phyloP scores from a whole-genome alignment of 64 coral and sea anemone genomes.

The Astreopora myriophthalma region DNA sequence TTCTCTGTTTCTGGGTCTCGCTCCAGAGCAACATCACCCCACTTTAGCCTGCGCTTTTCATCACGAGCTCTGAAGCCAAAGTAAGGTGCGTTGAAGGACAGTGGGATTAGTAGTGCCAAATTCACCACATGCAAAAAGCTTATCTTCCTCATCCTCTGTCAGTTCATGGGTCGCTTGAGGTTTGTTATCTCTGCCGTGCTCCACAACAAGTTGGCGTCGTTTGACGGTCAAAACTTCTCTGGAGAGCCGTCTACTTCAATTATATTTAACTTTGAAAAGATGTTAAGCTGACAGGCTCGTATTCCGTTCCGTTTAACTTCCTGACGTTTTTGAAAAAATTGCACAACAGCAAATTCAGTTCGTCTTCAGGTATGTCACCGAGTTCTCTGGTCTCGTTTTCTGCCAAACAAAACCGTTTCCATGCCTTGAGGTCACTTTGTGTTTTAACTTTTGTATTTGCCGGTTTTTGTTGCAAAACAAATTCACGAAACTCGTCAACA shows the following conservation, averaged over 20 bases:
- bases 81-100: neutral
- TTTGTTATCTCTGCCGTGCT: neutral
- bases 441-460: neutral
- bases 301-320: conserved; percentile 30
- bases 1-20: neutral
- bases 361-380: neutral
- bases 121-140: neutral
- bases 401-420: neutral
- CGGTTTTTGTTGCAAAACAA: conserved; percentile 19
- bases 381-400: neutral
- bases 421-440: neutral
- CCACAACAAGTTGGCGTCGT: neutral
- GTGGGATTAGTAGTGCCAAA: neutral
- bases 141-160: neutral
- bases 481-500: neutral
- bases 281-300: conserved; percentile 30
- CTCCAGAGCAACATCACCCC: neutral
- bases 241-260: conserved; percentile 24
- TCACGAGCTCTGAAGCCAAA: neutral
- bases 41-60: neutral
- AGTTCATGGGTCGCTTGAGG: neutral
- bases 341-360: neutral
- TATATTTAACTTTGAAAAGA: neutral
- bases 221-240: neutral
- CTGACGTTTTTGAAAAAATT: conserved; percentile 29